Conservation (phyloP, 2,888 invertebrate species). For the Aethes cnicana region DNA sequence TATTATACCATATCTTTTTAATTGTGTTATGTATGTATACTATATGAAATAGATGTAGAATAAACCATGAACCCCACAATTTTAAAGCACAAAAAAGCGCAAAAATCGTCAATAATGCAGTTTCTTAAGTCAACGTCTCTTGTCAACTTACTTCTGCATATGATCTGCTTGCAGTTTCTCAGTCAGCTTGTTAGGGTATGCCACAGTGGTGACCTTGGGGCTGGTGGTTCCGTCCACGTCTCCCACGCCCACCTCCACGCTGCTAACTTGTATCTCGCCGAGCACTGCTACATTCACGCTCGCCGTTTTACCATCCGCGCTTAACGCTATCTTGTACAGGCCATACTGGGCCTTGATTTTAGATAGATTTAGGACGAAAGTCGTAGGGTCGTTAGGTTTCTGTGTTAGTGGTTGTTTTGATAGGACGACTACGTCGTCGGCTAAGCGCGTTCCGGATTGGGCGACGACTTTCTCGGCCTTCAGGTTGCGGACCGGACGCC, state of each 20-base stretch:
- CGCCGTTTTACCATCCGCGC: slow-evolving; percentile 84
- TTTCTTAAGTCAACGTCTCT: no score
- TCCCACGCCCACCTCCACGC: slow-evolving; percentile 92
- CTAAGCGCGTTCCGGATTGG: slow-evolving; percentile 88
- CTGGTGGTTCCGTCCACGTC: slow-evolving; percentile 95
- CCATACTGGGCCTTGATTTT: slow-evolving; percentile 91
- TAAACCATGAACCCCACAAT: no score
- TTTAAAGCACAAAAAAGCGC: slow-evolving; percentile 1
- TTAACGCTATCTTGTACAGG: slow-evolving; percentile 90
- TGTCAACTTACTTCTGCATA: slow-evolving; percentile 88
- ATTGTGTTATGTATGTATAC: no score
- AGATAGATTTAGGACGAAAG: slow-evolving; percentile 89
- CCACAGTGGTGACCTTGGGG: slow-evolving; percentile 88
- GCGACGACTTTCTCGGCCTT: slow-evolving; percentile 86
- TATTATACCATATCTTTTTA: no score
- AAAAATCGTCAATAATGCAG: slow-evolving; percentile 14
- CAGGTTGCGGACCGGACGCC: slow-evolving; percentile 85
- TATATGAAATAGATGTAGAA: no score
- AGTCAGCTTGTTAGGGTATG: slow-evolving; percentile 87
- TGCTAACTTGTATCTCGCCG: slow-evolving; percentile 88
- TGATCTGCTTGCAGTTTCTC: slow-evolving; percentile 91
- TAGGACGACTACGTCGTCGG: slow-evolving; percentile 89
- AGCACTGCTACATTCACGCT: slow-evolving; percentile 86
- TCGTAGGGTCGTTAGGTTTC: slow-evolving; percentile 82
- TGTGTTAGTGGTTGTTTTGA: slow-evolving; percentile 84